Conservation (phyloP, 1,140 invertebrate genomes). For the Lasaia peninsularis region DNA sequence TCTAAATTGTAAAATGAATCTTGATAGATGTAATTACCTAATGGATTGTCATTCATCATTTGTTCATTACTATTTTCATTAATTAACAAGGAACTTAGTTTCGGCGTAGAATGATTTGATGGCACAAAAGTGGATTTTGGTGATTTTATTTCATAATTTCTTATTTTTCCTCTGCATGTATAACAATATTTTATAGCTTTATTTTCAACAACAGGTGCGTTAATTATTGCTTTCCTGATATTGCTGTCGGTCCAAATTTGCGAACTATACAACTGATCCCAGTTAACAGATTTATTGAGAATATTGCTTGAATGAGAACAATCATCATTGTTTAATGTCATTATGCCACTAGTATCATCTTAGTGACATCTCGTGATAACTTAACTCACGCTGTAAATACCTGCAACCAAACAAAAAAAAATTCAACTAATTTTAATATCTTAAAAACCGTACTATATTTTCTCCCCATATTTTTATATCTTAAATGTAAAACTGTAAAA, state of each 20-base stretch:
- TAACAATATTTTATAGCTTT: constrained; percentile 55
- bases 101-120: constrained; percentile 67
- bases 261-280: constrained; percentile 33
- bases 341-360: constrained; percentile 4
- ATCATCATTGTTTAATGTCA: constrained; percentile 15
- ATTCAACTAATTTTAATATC: too few relatives aligned
- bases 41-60: constrained; percentile 11
- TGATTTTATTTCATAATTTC: constrained; percentile 62
- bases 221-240: constrained; percentile 47
- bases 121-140: constrained; percentile 46
- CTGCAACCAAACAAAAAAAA: neutral
- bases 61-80: constrained; percentile 2
- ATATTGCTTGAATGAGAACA: constrained; percentile 15
- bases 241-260: constrained; percentile 57
- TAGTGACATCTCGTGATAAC: neutral
- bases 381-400: neutral
- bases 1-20: constrained; percentile 15
- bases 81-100: constrained; percentile 30
- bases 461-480: too few relatives aligned
- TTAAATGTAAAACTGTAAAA: too few relatives aligned
- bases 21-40: constrained; percentile 12
- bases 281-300: constrained; percentile 20
- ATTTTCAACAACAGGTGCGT: constrained; percentile 36
- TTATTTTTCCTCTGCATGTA: constrained; percentile 64
- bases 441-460: too few relatives aligned